Percentiles rank a stretch among this genome's conserved stretches.
Evolutionary conservation across 2,888 invertebrate genomes (phyloP).

Genomic region (Mellilla xanthometata): DNA sequence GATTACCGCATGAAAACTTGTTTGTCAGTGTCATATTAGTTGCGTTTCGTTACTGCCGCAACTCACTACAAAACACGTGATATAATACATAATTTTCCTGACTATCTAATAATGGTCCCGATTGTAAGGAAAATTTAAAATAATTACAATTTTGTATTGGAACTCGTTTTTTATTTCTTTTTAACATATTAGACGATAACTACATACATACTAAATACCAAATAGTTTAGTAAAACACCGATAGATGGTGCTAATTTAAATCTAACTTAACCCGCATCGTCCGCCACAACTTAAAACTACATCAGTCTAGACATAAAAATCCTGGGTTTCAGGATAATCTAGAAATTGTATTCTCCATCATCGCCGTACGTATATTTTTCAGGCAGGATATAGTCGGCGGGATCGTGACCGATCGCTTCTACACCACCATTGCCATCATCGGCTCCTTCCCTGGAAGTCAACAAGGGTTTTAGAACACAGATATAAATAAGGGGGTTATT

Average conservation of each 20-base stretch:
- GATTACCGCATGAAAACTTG: constrained; percentile 15
- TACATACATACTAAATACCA: not conserved
- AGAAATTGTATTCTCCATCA: constrained; percentile 67
- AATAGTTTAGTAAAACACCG: too few species aligned
- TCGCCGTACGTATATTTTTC: constrained; percentile 70
- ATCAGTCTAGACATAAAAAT: constrained; percentile 23
- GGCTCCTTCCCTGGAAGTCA: constrained; percentile 54
- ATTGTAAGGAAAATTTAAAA: too few species aligned
- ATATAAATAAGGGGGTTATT: too few species aligned
- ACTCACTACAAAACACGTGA: too few species aligned
- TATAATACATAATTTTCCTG: too few species aligned
- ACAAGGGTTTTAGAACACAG: too few species aligned
- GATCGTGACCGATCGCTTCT: constrained; percentile 69
- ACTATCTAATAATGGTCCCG: too few species aligned
- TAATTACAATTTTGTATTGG: too few species aligned
- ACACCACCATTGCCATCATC: constrained; percentile 69
- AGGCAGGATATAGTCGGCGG: constrained; percentile 66
- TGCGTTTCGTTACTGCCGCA: too few species aligned
- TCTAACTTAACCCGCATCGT: not conserved
- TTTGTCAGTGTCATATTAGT: constrained; percentile 22
- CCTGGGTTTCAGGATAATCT: constrained; percentile 21
- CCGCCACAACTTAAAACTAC: constrained; percentile 9
- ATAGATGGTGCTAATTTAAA: constrained; percentile 19
- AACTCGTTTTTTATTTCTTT: too few species aligned
- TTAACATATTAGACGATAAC: too few species aligned